These are phyloP conservation scores for Rugalucina vietnamica DNA, from an alignment of 2,888 invertebrate species.

Conservation along the genomic window DNA sequence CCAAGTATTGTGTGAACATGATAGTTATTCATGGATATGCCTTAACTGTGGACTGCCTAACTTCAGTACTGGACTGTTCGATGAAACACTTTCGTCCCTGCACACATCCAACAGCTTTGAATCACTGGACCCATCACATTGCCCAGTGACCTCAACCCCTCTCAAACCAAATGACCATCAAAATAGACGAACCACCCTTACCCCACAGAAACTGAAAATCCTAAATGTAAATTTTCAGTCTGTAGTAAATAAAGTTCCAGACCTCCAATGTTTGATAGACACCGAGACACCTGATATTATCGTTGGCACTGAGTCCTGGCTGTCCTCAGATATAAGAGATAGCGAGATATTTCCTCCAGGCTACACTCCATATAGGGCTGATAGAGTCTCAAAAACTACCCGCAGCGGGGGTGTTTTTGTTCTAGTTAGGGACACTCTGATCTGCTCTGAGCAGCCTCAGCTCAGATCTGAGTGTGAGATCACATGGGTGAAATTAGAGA, in stretches of 20 bases:
- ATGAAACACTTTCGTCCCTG: neutral
- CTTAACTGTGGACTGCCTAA: conserved; percentile 22
- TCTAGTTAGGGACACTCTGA: neutral
- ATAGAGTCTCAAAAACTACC: neutral
- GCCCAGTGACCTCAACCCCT: neutral
- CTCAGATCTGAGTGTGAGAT: neutral
- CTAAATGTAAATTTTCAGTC: neutral
- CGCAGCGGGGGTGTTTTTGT: neutral
- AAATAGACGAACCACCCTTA: too few relatives aligned
- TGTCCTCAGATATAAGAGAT: neutral
- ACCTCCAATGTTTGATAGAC: neutral
- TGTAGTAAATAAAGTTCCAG: neutral
- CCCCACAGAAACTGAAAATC: neutral
- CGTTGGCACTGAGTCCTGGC: conserved; percentile 12
- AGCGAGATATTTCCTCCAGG: neutral
- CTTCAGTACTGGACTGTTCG: conserved; percentile 4
- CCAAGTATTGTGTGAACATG: neutral
- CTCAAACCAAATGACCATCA: neutral
- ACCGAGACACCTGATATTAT: neutral
- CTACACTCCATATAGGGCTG: neutral
- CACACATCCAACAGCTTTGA: conserved; percentile 3
- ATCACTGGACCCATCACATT: neutral
- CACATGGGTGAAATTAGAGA: neutral
- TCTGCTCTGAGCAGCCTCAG: conserved; percentile 4
- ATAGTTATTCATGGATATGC: conserved; percentile 16